Evolutionary conservation across 1,140 invertebrate genomes (phyloP).

Genomic region (Tribolium castaneum): DNA sequence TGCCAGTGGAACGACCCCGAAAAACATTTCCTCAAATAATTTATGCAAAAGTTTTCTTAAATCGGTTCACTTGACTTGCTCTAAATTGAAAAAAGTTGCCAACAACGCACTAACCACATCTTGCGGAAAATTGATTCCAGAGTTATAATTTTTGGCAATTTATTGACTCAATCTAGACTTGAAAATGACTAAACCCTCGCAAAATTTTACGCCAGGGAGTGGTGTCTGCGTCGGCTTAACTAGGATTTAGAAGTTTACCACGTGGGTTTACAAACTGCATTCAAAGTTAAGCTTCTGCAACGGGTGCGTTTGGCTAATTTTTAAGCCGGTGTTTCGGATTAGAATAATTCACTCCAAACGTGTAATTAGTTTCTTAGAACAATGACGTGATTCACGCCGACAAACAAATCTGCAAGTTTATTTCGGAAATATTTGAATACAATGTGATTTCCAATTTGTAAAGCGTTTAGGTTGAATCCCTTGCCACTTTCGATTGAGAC

Average conservation of each 20-base stretch:
- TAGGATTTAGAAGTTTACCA: too few species aligned
- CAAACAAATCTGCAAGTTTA: not conserved
- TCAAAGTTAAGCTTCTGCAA: not conserved
- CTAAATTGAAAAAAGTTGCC: not conserved
- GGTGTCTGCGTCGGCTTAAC: too few species aligned
- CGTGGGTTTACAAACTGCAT: too few species aligned
- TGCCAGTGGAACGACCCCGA: too few species aligned
- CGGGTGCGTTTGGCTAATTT: not conserved
- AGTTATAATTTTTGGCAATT: too few species aligned
- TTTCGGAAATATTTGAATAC: not conserved
- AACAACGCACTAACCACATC: not conserved
- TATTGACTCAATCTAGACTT: too few species aligned
- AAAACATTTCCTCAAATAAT: not conserved
- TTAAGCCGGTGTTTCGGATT: not conserved
- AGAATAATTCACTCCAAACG: not conserved
- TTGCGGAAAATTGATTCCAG: not conserved
- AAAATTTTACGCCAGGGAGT: too few species aligned
- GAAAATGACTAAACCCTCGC: too few species aligned
- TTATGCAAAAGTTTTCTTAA: not conserved
- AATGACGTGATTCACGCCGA: not conserved
- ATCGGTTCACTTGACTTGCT: not conserved
- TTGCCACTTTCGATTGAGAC: not conserved
- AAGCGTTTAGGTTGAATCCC: conserved; percentile 2
- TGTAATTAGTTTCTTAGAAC: not conserved
- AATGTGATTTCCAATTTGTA: not conserved